These are phyloP conservation scores for Hystrix brachyura DNA, from an alignment of 2,113 vertebrate genomes.

Conservation along the genomic window DNA sequence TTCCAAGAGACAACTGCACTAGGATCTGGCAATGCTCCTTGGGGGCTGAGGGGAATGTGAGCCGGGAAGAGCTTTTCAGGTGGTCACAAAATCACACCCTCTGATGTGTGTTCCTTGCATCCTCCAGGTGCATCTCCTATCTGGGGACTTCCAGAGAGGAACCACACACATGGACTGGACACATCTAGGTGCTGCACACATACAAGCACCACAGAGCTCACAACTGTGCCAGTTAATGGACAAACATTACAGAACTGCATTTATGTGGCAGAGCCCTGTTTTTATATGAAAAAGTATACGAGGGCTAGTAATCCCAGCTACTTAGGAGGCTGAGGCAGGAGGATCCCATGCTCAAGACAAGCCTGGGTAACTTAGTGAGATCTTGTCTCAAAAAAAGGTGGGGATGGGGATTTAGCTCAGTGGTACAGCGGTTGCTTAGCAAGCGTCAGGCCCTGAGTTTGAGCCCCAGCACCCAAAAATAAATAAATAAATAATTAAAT, in stretches of 20 bases:
- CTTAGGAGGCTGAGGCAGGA: neutral
- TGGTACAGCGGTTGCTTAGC: neutral
- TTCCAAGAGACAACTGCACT: rapidly evolving
- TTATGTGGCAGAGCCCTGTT: rapidly evolving
- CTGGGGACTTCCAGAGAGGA: rapidly evolving
- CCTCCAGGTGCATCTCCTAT: neutral
- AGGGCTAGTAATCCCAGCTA: neutral
- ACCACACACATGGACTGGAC: neutral
- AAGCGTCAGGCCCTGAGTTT: too few species aligned
- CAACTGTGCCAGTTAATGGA: rapidly evolving
- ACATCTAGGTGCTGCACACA: rapidly evolving
- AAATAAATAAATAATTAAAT: too few species aligned
- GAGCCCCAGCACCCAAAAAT: too few species aligned
- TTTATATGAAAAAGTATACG: neutral
- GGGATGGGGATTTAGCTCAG: neutral
- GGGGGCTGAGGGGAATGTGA: neutral
- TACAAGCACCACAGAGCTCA: rapidly evolving
- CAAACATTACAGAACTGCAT: neutral
- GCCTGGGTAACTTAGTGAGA: neutral
- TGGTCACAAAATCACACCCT: neutral
- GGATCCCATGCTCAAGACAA: neutral
- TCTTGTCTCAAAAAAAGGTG: neutral
- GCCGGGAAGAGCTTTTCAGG: neutral
- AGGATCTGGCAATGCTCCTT: neutral
- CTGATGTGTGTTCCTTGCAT: neutral